A percentile compares a stretch with the other conserved stretches of the same genome.
Conservation (phyloP, 1,140 invertebrate genomes). For the Aphaenogaster ashmeadi region DNA sequence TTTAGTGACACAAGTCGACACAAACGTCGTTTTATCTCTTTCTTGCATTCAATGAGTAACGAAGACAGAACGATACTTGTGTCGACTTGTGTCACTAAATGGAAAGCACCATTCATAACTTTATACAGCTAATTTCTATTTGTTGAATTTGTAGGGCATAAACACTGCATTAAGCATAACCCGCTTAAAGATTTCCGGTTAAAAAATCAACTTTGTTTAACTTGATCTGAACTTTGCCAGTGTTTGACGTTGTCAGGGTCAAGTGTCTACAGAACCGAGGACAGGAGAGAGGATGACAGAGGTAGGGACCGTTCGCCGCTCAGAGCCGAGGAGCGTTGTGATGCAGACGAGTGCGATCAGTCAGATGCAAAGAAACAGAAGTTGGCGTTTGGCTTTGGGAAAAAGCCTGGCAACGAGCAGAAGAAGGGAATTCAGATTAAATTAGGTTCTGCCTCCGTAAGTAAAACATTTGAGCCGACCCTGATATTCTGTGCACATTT, state of each 20-base stretch:
- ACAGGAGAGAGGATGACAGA: conserved; percentile 80
- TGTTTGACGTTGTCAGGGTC: conserved; percentile 88
- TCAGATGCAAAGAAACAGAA: conserved; percentile 82
- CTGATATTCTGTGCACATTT: background rate
- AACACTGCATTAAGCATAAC: conserved; percentile 71
- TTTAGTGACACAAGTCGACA: no score
- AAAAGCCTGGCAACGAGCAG: conserved; percentile 79
- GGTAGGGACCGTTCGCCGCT: conserved; percentile 84
- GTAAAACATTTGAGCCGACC: conserved; percentile 36
- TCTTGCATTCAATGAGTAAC: no score
- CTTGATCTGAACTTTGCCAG: conserved; percentile 89
- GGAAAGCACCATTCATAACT: no score
- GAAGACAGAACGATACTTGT: no score
- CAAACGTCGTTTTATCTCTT: no score
- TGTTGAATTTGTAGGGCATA: conserved; percentile 36
- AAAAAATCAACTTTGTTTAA: conserved; percentile 86
- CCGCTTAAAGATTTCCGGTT: conserved; percentile 85
- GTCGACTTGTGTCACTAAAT: no score
- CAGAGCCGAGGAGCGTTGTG: conserved; percentile 81
- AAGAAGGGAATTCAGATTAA: conserved; percentile 87
- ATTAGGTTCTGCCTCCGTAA: conserved; percentile 83
- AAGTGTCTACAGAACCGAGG: conserved; percentile 86
- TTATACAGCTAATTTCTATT: conserved; percentile 18
- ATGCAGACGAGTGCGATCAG: conserved; percentile 69
- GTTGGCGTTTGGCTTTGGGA: conserved; percentile 84